These are phyloP conservation scores for Drosophila basisetae DNA, from an alignment of 2,888 invertebrate genomes.

Conservation along the genomic window DNA sequence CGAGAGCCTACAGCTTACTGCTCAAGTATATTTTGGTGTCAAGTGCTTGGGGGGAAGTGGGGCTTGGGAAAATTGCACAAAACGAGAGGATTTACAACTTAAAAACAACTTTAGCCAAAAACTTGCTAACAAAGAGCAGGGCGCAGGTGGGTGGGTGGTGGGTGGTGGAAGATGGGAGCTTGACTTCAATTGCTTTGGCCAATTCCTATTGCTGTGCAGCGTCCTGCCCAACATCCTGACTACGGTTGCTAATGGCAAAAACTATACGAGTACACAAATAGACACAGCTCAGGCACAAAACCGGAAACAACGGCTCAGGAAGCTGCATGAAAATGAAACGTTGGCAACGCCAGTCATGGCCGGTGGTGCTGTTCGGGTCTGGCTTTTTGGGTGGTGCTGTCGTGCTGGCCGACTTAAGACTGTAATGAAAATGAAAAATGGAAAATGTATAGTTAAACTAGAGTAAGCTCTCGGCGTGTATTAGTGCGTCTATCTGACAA, in stretches of 20 bases:
- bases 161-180: background rate
- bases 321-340: slow-evolving; percentile 79
- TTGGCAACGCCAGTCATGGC: slow-evolving; percentile 33
- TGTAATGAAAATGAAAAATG: slow-evolving; percentile 71
- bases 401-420: slow-evolving; percentile 53
- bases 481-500: slow-evolving; percentile 34
- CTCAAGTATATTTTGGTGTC: slow-evolving; percentile 25
- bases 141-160: background rate
- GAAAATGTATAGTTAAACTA: slow-evolving; percentile 66
- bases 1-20: slow-evolving; percentile 9
- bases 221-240: slow-evolving; percentile 21
- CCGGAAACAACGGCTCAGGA: slow-evolving; percentile 79
- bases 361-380: background rate
- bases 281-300: slow-evolving; percentile 66
- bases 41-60: background rate
- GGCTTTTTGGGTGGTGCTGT: background rate
- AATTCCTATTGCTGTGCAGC: slow-evolving; percentile 18
- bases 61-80: slow-evolving; percentile 62
- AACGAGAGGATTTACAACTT: slow-evolving; percentile 78
- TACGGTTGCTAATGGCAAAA: slow-evolving; percentile 67
- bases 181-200: slow-evolving; percentile 55
- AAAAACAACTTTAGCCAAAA: slow-evolving; percentile 80
- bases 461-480: slow-evolving; percentile 31
- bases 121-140: slow-evolving; percentile 67
- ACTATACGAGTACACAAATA: slow-evolving; percentile 64